phyloP scores from a whole-genome alignment of 2,888 invertebrate species.

The Pachycephus smyrnensis region DNA sequence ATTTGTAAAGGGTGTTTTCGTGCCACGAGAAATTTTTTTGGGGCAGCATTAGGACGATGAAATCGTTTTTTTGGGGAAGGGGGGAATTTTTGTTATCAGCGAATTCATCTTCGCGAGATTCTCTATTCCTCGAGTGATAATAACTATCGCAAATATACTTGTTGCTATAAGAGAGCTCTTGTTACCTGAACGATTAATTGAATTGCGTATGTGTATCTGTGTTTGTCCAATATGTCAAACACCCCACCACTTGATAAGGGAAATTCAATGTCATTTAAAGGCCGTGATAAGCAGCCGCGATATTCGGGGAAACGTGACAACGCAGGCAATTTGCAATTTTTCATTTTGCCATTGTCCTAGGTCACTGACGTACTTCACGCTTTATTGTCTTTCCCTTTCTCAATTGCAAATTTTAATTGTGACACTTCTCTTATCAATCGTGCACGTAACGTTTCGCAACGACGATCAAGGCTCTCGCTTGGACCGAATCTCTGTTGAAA shows the following conservation, averaged over 20 bases:
- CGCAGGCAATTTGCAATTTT: background rate
- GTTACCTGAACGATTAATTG: background rate
- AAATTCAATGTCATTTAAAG: conserved; percentile 48
- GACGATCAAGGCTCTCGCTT: background rate
- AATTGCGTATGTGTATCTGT: background rate
- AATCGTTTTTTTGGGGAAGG: background rate
- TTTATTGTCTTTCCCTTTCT: no score
- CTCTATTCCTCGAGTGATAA: background rate
- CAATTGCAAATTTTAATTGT: no score
- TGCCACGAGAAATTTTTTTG: background rate
- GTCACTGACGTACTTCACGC: conserved; percentile 23
- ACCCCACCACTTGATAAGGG: conserved; percentile 31
- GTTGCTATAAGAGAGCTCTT: background rate
- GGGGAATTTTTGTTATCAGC: background rate
- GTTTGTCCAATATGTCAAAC: background rate
- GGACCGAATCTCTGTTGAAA: background rate
- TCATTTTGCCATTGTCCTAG: conserved; percentile 29
- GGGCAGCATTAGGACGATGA: background rate
- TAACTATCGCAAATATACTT: background rate
- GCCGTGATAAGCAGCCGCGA: conserved; percentile 17
- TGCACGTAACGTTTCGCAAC: background rate
- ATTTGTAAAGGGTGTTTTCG: no score
- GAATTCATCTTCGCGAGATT: background rate
- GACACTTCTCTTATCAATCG: rapidly evolving
- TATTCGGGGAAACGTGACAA: conserved; percentile 16